These are phyloP conservation scores for Penaeus chinensis DNA, from an alignment of 1,140 invertebrate genomes.

Conservation along the genomic window DNA sequence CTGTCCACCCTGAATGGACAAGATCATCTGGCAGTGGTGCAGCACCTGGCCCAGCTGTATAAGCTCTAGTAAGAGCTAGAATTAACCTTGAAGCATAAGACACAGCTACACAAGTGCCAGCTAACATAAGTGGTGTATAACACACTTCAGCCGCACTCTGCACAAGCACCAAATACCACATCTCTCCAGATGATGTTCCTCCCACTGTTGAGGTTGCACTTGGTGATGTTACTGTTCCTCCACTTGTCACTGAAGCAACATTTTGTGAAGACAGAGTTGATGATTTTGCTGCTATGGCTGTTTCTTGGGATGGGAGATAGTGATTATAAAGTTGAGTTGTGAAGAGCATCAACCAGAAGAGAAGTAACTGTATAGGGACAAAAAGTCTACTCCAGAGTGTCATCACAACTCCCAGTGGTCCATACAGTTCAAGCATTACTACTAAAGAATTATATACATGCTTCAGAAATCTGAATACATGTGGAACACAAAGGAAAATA, in stretches of 20 bases:
- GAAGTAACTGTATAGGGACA: conserved; percentile 70
- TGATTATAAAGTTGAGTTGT: conserved; percentile 68
- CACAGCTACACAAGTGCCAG: conserved; percentile 72
- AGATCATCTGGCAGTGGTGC: conserved; percentile 67
- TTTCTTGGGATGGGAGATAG: conserved; percentile 54
- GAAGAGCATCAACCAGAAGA: conserved; percentile 71
- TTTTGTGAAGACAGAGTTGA: conserved; percentile 35
- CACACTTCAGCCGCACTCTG: conserved; percentile 71
- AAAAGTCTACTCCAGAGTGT: conserved; percentile 69
- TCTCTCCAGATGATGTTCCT: conserved; percentile 60
- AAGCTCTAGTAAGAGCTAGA: conserved; percentile 70
- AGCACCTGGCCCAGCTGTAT: conserved; percentile 69
- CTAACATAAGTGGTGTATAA: conserved; percentile 71
- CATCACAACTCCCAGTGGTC: conserved; percentile 67
- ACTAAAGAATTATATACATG: conserved; percentile 65
- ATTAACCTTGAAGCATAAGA: conserved; percentile 71
- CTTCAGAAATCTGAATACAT: conserved; percentile 69
- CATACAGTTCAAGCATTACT: conserved; percentile 66
- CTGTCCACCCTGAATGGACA: conserved; percentile 72
- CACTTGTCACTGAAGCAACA: conserved; percentile 13
- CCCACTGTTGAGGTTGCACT: conserved; percentile 27
- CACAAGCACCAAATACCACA: conserved; percentile 69
- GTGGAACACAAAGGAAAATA: conserved; percentile 67
- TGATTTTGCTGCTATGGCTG: conserved; percentile 37
- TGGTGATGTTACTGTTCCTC: not conserved